Evolutionary conservation across 2,113 vertebrate genomes (phyloP), one percentile per base, ranked within the genome.

Genomic region (Zapornia atra): DNA sequence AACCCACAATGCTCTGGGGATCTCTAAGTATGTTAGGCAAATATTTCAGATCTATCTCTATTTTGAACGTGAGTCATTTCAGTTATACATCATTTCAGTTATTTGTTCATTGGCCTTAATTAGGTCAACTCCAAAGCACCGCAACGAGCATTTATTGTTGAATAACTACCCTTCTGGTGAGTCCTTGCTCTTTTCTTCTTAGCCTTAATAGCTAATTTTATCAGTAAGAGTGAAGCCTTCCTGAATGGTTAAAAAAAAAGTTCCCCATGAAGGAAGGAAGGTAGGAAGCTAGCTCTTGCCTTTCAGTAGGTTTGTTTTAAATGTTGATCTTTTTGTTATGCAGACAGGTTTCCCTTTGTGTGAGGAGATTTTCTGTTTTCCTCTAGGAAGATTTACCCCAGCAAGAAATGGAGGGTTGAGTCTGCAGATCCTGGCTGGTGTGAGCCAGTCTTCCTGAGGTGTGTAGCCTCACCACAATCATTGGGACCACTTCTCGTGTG

Each of bases 1-100:
- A 97, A 71, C 94, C 95, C 97, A 93, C 97, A 96, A 20, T 34
- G 48, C 96, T 96, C 96, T 87, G 66, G 96, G 94, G 97, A 96
- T 94, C 96, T 93, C 92, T 90, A 94, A 97, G 94, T 94, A 95
- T 94, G 86, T 94, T 92, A 85, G 85, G 90, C 88, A 96, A 94
- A 92, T 97, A 97, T 81, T 97, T 96, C 88, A 96, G 85, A 88
- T 83, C 92, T 94, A 92, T 94, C 85, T 92, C 85, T 92, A n/a
- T 96, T 96, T 96, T 34, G 9, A 96, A 92, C 92, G 82, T 90
- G 95, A 97, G 59, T 95, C 82, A 89, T 86, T 96, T 96, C 77
- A 97, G 5, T 96, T 94, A 80, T 90, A 72, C 70, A 78, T 96
- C 63, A 1, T 96, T 96, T 90, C 84, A 84, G 88, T 93, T 96